These are phyloP conservation scores for Thripadectes ignobilis DNA, from an alignment of 2,797 vertebrate genomes.

Conservation along the genomic window DNA sequence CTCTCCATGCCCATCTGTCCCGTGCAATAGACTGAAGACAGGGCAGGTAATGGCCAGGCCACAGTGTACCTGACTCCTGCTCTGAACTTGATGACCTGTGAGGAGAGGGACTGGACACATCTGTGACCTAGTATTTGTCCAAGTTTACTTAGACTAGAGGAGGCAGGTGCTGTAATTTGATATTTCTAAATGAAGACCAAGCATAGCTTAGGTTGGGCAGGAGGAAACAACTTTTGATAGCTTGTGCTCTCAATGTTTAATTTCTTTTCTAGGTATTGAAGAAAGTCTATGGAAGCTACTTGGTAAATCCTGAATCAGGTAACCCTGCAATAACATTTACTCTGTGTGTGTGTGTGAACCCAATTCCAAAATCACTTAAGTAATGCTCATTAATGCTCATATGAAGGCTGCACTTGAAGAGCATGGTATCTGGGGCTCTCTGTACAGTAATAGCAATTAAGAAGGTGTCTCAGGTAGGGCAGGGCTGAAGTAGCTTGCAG, in stretches of 20 bases:
- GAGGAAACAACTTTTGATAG: background rate
- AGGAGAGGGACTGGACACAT: accelerated
- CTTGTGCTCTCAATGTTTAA: background rate
- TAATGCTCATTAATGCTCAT: background rate
- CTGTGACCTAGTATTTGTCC: background rate
- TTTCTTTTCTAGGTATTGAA: slow-evolving; percentile 88
- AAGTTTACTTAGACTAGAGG: background rate
- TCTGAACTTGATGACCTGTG: background rate
- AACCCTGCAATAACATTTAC: slow-evolving; percentile 37
- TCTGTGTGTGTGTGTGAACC: background rate
- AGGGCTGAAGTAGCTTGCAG: slow-evolving; percentile 3
- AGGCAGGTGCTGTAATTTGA: background rate
- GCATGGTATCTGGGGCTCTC: background rate
- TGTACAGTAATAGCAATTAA: background rate
- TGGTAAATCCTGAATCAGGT: slow-evolving; percentile 91
- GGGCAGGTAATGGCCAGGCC: accelerated
- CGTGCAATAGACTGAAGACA: background rate
- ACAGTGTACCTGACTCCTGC: background rate
- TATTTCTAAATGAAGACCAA: background rate
- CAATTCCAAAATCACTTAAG: background rate
- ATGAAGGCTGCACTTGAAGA: background rate
- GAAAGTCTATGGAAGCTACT: slow-evolving; percentile 89
- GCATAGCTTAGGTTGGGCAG: background rate
- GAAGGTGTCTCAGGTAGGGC: background rate
- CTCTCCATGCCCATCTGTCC: background rate